These are phyloP conservation scores for Stenodera caucasica DNA, from an alignment of 2,888 invertebrate species.

Conservation along the genomic window DNA sequence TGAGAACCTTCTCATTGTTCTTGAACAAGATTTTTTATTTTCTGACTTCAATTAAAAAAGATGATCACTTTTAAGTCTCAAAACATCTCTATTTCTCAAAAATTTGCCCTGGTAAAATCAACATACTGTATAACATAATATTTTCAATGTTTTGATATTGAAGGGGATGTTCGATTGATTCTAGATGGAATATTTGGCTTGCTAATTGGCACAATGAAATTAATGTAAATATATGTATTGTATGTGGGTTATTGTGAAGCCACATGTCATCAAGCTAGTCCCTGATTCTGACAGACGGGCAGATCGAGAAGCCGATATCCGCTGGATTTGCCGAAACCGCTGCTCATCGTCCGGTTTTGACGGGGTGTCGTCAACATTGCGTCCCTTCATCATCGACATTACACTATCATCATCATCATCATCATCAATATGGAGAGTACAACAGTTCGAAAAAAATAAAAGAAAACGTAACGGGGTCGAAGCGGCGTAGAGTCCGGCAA, in stretches of 20 bases:
- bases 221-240: slow-evolving; percentile 51
- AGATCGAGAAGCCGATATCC: slow-evolving; percentile 45
- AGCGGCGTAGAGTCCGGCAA: slow-evolving; percentile 29
- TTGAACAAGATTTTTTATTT: no score
- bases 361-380: slow-evolving; percentile 13
- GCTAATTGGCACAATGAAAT: slow-evolving; percentile 51
- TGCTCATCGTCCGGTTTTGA: slow-evolving; percentile 21
- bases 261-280: slow-evolving; percentile 45
- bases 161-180: slow-evolving; percentile 16
- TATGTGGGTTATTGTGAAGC: slow-evolving; percentile 49
- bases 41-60: no score
- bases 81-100: no score
- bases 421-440: neutral
- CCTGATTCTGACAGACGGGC: slow-evolving; percentile 40
- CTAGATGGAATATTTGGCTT: slow-evolving; percentile 22
- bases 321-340: slow-evolving; percentile 34
- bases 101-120: no score
- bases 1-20: no score
- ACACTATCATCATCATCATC: neutral
- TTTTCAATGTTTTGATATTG: no score
- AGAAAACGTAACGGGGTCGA: slow-evolving; percentile 4
- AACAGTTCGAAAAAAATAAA: slow-evolving; percentile 13
- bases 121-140: no score
- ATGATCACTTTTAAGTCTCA: no score
- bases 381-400: neutral